phyloP scores from a whole-genome alignment of 2,113 vertebrate species.

The Calidris pygmaea region DNA sequence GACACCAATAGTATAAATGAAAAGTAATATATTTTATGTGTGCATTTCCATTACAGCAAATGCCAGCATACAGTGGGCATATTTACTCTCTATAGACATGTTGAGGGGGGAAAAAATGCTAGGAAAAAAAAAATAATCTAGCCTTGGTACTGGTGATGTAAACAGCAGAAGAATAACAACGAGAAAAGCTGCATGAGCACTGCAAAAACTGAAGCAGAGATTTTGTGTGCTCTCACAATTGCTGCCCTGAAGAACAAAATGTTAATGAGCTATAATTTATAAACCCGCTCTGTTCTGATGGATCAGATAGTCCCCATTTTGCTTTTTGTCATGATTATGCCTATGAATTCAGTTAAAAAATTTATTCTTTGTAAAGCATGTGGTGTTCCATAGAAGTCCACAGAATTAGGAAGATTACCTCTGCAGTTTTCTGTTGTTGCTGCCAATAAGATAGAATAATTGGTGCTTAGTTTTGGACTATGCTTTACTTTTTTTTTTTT shows the following conservation, averaged over 20 bases:
- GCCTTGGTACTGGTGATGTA: not conserved
- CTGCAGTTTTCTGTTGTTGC: not conserved
- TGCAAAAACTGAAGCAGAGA: not conserved
- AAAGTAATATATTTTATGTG: not conserved
- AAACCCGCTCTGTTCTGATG: not conserved
- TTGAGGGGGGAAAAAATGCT: not conserved
- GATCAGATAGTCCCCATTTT: slow-evolving; percentile 14
- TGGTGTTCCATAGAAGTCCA: not conserved
- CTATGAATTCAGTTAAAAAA: not conserved
- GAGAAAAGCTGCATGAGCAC: not conserved
- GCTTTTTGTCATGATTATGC: slow-evolving; percentile 13
- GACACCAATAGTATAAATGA: not conserved
- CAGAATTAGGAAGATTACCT: slow-evolving; percentile 40
- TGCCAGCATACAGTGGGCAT: not conserved
- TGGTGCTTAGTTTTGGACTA: slow-evolving; percentile 12
- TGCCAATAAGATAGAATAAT: slow-evolving; percentile 17
- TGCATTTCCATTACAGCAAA: not conserved
- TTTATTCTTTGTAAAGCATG: slow-evolving; percentile 10
- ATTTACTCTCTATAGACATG: not conserved
- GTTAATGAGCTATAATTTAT: slow-evolving; percentile 43
- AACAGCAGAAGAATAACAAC: not conserved
- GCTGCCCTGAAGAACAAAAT: slow-evolving; percentile 6
- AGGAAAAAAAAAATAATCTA: not conserved
- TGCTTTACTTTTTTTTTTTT: not conserved
- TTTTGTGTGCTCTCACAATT: not conserved